Conservation (phyloP, 2,888 invertebrate genomes). For the Cactoblastis cactorum region DNA sequence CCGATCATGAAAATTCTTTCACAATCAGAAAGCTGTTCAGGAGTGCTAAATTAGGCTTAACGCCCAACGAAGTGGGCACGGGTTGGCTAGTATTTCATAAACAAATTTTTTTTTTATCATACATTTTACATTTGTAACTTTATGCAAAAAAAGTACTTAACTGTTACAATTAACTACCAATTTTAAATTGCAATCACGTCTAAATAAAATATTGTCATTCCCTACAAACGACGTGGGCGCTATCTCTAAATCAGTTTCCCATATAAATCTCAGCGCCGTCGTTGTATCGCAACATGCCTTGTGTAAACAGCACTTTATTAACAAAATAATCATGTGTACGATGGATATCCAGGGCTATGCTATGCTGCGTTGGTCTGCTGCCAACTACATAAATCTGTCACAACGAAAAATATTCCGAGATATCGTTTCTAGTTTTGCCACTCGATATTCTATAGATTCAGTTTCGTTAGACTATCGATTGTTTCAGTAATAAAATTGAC, state of each 20-base stretch:
- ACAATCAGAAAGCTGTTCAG: too few species aligned
- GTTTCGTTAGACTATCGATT: too few species aligned
- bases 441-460: too few species aligned
- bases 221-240: not conserved
- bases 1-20: too few species aligned
- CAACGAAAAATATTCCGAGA: not conserved
- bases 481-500: too few species aligned
- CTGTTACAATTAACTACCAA: not conserved
- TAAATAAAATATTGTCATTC: not conserved
- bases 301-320: conserved; percentile 4
- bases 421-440: too few species aligned
- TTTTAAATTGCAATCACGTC: not conserved
- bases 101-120: too few species aligned
- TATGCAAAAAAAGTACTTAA: too few species aligned
- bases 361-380: not conserved
- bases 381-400: conserved; percentile 1
- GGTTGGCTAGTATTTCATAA: too few species aligned
- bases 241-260: not conserved
- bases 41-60: too few species aligned
- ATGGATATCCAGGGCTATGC: not conserved
- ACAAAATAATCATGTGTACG: not conserved
- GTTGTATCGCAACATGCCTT: conserved; percentile 1
- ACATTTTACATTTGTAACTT: too few species aligned
- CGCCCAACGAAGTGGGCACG: too few species aligned
- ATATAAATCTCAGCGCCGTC: conserved; percentile 1